phyloP scores from a whole-genome alignment of 2,113 vertebrate genomes.

The Amblyornis subalaris region DNA sequence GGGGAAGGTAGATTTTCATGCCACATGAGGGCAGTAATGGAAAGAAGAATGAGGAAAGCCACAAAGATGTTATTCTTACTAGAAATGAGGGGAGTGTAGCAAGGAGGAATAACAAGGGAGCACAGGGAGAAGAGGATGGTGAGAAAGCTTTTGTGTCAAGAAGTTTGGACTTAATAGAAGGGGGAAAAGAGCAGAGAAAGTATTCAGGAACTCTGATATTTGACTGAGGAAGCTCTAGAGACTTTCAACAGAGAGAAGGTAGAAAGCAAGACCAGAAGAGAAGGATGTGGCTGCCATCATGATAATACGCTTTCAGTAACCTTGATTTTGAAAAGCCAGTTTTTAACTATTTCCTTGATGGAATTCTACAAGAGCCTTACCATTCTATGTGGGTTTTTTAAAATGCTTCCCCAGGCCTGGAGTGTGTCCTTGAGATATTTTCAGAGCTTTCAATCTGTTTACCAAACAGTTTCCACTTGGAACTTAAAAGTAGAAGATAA shows the following conservation, averaged over 20 bases:
- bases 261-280: neutral
- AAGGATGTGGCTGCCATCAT: neutral
- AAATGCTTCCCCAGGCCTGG: neutral
- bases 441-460: slow-evolving; percentile 5
- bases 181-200: neutral
- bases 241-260: neutral
- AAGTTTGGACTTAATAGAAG: neutral
- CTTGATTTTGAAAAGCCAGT: neutral
- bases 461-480: neutral
- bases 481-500: neutral
- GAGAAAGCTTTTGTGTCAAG: neutral
- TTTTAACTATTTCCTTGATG: neutral
- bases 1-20: neutral
- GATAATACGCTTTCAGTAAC: neutral
- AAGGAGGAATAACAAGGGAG: neutral
- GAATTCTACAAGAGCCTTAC: neutral
- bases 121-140: neutral
- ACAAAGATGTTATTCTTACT: neutral
- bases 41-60: neutral
- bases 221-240: neutral
- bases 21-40: neutral
- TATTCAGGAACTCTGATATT: neutral
- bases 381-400: neutral
- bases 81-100: neutral
- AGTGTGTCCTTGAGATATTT: neutral